Percentiles rank a stretch among this genome's conserved stretches.
These are phyloP conservation scores for Pollachius pollachius DNA, from an alignment of 2,113 vertebrate genomes.

Conservation along the genomic window DNA sequence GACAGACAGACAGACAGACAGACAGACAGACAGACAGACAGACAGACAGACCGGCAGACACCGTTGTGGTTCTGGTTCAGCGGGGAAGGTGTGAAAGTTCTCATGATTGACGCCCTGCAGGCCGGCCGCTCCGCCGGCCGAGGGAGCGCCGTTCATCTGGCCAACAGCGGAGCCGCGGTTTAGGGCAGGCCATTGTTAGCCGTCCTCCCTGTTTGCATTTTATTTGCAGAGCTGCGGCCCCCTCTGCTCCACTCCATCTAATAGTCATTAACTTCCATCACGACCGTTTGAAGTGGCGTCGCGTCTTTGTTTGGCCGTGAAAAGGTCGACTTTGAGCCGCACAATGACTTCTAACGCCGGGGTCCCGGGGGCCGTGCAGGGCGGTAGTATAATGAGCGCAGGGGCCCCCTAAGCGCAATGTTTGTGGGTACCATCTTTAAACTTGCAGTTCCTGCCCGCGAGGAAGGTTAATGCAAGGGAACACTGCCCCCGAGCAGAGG, in stretches of 20 bases:
- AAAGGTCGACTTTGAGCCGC: constrained; percentile 70
- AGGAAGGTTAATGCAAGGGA: constrained; percentile 21
- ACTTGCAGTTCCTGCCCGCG: no score
- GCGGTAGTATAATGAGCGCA: constrained; percentile 64
- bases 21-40: no score
- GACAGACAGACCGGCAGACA: not conserved
- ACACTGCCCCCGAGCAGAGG: constrained; percentile 15
- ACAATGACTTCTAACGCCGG: constrained; percentile 82
- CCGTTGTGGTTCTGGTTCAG: constrained; percentile 10
- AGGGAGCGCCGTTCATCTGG: constrained; percentile 56
- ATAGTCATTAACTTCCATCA: constrained; percentile 95
- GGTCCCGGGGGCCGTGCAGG: constrained; percentile 38
- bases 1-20: no score
- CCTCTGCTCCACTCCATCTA: constrained; percentile 75
- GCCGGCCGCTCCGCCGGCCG: constrained; percentile 5
- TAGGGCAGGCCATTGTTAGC: constrained; percentile 74
- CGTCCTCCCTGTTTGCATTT: constrained; percentile 70
- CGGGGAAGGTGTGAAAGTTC: constrained; percentile 68
- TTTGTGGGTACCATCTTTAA: no score
- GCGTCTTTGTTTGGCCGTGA: constrained; percentile 75
- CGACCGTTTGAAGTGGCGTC: constrained; percentile 85
- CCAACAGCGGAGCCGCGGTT: constrained; percentile 50
- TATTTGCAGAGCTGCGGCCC: constrained; percentile 72
- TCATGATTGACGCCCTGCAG: constrained; percentile 50
- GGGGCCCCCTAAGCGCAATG: no score